Evolutionary conservation across 2,888 invertebrate species (phyloP), one percentile per base, ranked within the genome.

Genomic region (Copidosoma aretas): DNA sequence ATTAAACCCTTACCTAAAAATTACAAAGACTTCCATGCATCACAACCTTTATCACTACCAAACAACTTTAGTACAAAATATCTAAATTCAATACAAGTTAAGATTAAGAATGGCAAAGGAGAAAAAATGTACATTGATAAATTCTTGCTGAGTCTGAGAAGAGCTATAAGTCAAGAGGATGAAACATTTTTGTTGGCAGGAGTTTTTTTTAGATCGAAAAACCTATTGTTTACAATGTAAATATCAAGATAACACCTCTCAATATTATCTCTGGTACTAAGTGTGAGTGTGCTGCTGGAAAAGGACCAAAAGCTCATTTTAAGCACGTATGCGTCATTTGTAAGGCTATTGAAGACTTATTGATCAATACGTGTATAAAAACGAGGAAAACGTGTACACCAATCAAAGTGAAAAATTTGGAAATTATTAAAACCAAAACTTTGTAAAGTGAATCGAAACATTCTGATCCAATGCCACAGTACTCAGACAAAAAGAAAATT

Each of bases 261-360:
- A 54, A 63, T 22, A 54, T 22, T 21, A 63, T 63, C 19, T 54
- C 54, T 43, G 46, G 19, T 14, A 56, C 63, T 15, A 22, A 51
- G n/a, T 73, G 73, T 52, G 72, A 73, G 54, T 72, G 64, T 72
- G 66, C 67, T 61, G 73, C 64, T 52, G 72, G 69, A 32, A 63
- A 64, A 53, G 70, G 69, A 22, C 70, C 67, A 17, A 60, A 60
- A 54, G 68, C 72, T 57, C 64, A 67, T 63, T 73, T 72, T 53
- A 73, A 73, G 39, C 72, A 73, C 62, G 58, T 69, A 21, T 57
- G 53, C 43, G 67, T 68, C 41, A 57, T 73, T n/a, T 62, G 72
- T 49, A 62, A 67, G 39, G 70, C 59, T 24, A 43, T 63, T 8
- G 54, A 63, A 58, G 68, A 73, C 68, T 67, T 73, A 39, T n/a